phyloP scores from a whole-genome alignment of 2,113 vertebrate species.

The Melospiza georgiana region DNA sequence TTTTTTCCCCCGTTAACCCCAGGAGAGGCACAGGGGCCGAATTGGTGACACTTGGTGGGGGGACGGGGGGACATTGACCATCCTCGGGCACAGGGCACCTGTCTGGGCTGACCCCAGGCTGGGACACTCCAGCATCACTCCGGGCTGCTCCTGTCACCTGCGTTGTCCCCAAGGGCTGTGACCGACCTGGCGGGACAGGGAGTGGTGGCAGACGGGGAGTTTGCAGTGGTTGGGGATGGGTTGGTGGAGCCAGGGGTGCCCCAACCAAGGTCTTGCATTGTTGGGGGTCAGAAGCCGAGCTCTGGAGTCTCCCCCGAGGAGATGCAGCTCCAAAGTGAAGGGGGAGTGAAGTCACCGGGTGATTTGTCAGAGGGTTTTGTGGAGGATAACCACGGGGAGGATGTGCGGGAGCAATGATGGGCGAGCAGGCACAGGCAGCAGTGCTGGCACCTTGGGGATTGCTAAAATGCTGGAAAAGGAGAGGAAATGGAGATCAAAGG shows the following conservation, averaged over 20 bases:
- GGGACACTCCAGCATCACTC: no score
- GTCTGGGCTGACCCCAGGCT: not conserved
- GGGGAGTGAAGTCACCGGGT: accelerated
- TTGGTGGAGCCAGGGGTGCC: not conserved
- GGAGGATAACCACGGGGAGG: not conserved
- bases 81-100: accelerated
- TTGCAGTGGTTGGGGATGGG: accelerated
- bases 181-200: accelerated
- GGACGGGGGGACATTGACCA: not conserved
- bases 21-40: not conserved
- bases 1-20: constrained; percentile 9
- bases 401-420: not conserved
- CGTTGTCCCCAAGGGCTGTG: not conserved
- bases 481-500: constrained; percentile 1
- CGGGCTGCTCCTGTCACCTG: not conserved
- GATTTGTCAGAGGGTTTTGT: not conserved
- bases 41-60: accelerated
- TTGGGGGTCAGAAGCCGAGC: not conserved
- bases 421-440: not conserved
- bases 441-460: not conserved
- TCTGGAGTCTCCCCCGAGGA: not conserved
- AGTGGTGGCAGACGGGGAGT: not conserved
- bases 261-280: accelerated
- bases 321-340: not conserved
- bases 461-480: not conserved